phyloP scores from a whole-genome alignment of 2,113 vertebrate genomes.

The Poecile atricapillus region DNA sequence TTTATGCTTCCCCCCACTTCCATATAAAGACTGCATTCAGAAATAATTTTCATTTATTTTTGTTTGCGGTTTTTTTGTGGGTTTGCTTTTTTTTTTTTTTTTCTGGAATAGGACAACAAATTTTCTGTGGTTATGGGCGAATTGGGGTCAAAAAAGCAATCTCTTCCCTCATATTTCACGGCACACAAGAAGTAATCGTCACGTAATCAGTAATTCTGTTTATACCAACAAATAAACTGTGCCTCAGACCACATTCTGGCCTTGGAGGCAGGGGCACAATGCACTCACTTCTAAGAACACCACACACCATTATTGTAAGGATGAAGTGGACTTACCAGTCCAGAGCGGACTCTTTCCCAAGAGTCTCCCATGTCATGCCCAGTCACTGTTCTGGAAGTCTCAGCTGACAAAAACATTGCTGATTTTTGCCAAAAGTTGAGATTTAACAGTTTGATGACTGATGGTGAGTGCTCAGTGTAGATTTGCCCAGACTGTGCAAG shows the following conservation, averaged over 20 bases:
- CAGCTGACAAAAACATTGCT: neutral
- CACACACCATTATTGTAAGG: accelerated
- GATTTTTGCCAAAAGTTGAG: neutral
- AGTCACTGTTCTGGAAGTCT: neutral
- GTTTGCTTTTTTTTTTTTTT: neutral
- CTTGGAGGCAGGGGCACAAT: neutral
- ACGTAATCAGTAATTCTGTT: neutral
- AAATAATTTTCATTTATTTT: neutral
- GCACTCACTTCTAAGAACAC: neutral
- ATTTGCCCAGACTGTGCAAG: neutral
- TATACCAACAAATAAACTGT: neutral
- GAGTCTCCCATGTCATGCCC: neutral
- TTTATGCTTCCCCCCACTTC: accelerated
- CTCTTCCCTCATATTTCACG: neutral
- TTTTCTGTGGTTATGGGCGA: neutral
- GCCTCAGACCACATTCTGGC: neutral
- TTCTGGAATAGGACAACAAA: neutral
- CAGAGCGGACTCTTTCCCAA: accelerated
- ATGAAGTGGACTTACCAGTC: accelerated
- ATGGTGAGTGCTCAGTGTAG: neutral
- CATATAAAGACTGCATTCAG: neutral
- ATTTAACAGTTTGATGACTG: neutral
- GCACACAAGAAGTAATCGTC: neutral
- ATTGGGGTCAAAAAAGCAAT: neutral
- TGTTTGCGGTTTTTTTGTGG: neutral